phyloP scores from a whole-genome alignment of 2,113 vertebrate genomes.

The Lates calcarifer region DNA sequence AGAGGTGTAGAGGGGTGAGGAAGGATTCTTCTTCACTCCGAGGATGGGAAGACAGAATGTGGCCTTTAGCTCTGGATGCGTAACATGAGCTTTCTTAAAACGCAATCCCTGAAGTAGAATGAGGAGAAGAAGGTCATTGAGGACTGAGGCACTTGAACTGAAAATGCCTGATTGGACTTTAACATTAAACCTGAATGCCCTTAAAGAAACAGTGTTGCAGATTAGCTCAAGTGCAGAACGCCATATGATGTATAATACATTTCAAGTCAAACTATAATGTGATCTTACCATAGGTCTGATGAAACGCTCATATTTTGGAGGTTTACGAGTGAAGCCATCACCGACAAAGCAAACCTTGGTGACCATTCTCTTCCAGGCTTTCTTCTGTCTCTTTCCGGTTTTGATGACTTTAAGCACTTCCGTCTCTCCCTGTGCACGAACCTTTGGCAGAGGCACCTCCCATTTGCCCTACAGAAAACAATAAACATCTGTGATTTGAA shows the following conservation, averaged over 20 bases:
- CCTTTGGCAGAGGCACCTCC: constrained; percentile 98
- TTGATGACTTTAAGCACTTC: constrained; percentile 96
- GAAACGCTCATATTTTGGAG: constrained; percentile 98
- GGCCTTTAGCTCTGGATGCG: constrained; percentile 98
- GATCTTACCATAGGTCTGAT: constrained; percentile 95
- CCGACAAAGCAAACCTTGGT: constrained; percentile 99
- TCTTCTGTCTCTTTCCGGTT: constrained; percentile 98
- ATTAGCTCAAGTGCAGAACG: too few relatives aligned
- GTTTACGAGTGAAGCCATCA: constrained; percentile 97
- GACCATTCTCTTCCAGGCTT: constrained; percentile 99
- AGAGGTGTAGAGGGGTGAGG: constrained; percentile 94
- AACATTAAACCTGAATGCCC: not conserved
- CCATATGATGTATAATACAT: not conserved
- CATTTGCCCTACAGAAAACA: constrained; percentile 90
- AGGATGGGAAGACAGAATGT: constrained; percentile 98
- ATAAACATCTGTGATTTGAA: not conserved
- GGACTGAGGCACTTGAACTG: not conserved
- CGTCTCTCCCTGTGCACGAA: constrained; percentile 97
- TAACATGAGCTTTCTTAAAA: constrained; percentile 98
- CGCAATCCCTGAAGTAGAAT: constrained; percentile 89
- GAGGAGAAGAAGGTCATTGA: not conserved
- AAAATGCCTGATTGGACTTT: not conserved
- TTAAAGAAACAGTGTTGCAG: not conserved
- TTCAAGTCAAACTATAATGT: rapidly evolving
- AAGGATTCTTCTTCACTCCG: constrained; percentile 98